Conservation (phyloP, 2,113 vertebrate species). For the Sturnus vulgaris region DNA sequence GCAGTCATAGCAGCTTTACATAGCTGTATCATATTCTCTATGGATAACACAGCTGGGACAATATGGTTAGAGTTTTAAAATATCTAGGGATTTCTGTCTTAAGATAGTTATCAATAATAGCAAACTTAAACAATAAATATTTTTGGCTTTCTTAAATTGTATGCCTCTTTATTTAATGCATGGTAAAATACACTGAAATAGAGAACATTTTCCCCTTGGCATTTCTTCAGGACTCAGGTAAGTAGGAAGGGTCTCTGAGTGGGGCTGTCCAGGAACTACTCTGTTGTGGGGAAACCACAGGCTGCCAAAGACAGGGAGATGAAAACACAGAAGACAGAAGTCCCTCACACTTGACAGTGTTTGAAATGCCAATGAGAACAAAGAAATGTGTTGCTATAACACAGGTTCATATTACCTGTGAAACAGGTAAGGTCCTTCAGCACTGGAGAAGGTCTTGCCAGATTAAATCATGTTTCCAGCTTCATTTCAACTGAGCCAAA, state of each 20-base stretch:
- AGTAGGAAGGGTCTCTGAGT: neutral
- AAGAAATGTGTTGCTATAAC: neutral
- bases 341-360: neutral
- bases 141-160: neutral
- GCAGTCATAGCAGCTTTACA: constrained; percentile 8
- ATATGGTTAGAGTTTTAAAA: constrained; percentile 6
- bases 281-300: neutral
- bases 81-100: constrained; percentile 12
- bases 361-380: neutral
- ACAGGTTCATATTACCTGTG: neutral
- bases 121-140: neutral
- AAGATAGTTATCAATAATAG: neutral
- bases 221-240: neutral
- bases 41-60: constrained; percentile 16
- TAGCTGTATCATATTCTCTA: neutral
- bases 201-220: neutral
- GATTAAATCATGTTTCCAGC: neutral
- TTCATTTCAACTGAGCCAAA: neutral
- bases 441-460: neutral
- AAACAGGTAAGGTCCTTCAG: neutral
- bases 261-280: neutral
- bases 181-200: neutral
- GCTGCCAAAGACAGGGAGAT: neutral
- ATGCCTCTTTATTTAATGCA: neutral
- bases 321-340: neutral